These are phyloP conservation scores for Rhea americana DNA, from an alignment of 2,113 vertebrate genomes.

Conservation along the genomic window DNA sequence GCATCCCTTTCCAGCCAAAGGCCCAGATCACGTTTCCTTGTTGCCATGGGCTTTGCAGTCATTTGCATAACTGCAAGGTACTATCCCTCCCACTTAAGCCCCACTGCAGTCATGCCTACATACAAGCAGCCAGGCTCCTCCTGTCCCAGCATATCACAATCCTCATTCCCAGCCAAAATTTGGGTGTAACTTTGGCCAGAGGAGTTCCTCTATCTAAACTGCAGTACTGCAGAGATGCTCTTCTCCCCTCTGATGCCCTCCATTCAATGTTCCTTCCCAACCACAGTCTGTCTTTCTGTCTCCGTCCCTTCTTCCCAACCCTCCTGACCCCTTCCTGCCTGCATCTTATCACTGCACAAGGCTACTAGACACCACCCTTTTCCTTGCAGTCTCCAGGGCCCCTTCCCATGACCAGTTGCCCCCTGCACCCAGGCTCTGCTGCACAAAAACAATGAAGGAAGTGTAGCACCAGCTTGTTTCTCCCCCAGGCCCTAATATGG, in stretches of 20 bases:
- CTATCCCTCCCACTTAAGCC: not conserved
- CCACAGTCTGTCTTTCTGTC: not conserved
- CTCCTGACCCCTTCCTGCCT: not conserved
- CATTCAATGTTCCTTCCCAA: not conserved
- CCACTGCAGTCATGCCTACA: not conserved
- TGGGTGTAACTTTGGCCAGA: not conserved
- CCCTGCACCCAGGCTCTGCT: not conserved
- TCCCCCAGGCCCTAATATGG: not conserved
- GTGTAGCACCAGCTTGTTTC: not conserved
- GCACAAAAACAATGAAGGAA: not conserved
- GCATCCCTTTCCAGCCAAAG: not conserved
- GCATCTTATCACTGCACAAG: not conserved
- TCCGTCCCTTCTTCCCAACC: not conserved
- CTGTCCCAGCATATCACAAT: not conserved
- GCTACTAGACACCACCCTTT: not conserved
- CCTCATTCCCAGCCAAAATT: not conserved
- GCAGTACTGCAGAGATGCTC: not conserved
- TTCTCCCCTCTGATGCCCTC: not conserved
- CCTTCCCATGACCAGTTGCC: not conserved
- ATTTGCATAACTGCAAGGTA: not conserved
- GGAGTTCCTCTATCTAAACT: not conserved
- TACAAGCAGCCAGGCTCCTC: not conserved
- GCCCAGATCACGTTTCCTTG: not conserved
- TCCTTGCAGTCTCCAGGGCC: not conserved
- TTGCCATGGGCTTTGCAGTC: not conserved